Base-by-base conservation (phyloP, 2,113 vertebrate genomes). In the Datnioides undecimradiatus region DNA sequence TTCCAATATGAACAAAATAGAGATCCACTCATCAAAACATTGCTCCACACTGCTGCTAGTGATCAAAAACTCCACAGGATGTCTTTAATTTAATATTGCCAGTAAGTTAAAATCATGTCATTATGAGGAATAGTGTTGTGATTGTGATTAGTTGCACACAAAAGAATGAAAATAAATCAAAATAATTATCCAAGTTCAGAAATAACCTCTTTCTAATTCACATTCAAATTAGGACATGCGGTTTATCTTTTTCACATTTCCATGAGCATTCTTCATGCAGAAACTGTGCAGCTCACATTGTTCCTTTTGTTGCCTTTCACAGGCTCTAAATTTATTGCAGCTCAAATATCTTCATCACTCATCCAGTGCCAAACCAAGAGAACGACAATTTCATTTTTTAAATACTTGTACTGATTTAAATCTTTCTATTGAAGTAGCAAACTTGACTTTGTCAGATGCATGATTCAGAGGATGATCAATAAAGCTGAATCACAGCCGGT, bases 401-500 rank as follows among this genome's bases (percentile, higher is more conserved):
- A 41, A 72, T 43, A 65, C 65, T 45, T 79, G 34, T 59, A 75
- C 31, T 25, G 52, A 45, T 23, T 48, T 8, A 21, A 36, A 6
- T 13, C 27, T 68, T 79, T 64, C 55, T 8, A 59, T 46, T 33
- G 6, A 68, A 72, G 31, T 70, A 6, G 14, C 57, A 34, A 17
- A 45, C 29, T 13, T 62, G 41, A 11, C 1, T 19, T 51, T 77
- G 76, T 58, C 38, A 17, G 54, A 69, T 54, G 23, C 59, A 34
- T 31, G 57, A 73, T 64, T 48, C 29, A 62, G 64, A 41, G 19
- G 25, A 38, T 59, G 31, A 55, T 55, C 72, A 41, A 62, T 62
- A 23, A 72, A 46, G 40, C 46, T 58, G 58, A 63, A 77, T 76
- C 52, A 75, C 70, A 73, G 59, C 43, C 57, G 33, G 10, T n/a